Base-by-base conservation (phyloP, 2,113 vertebrate species). In the Bubalus kerabau region DNA sequence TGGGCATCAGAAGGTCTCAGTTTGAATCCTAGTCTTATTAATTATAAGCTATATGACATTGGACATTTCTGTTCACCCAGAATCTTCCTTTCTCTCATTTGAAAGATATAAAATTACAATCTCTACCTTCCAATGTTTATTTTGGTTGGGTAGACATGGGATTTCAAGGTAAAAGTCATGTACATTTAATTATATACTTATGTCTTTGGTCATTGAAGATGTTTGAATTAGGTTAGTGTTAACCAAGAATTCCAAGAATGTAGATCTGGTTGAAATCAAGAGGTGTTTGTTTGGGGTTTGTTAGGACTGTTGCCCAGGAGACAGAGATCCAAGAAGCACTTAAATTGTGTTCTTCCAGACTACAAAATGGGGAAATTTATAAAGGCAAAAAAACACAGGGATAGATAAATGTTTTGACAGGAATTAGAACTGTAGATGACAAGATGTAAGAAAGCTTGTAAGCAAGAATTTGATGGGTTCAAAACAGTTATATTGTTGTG, bases 11-110 rank as follows among this genome's bases (percentile, higher is more conserved):
- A 59, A 50, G 60, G 46, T 14, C 32, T 78, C 43, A 19, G 12
- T 80, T 15, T 14, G 21, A 62, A 54, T 40, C 23, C 26, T 3
- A 13, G 21, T 17, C 40, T 12, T 81, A 32, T 10, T 19, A 36
- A 26, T n/a, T 60, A 3, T 26, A 28, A 83, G 60, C 80, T n/a
- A 5, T 46, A 28, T 46, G 40, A 40, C 14, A 10, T 15, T 7
- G 6, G 6, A 43, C 5, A 40, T 6, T 13, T 0, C 0, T 26
- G 2, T 96, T 19, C 5, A 40, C 64, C 78, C 17, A 24, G 10
- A 80, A 23, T 74, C 30, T 89, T 81, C 59, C 21, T 52, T 83
- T 4, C 2, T 36, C 21, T 46, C 36, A 43, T 59, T 56, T 64
- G 10, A 16, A 14, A 4, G 84, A 30, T 48, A 28, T 36, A 82